These are phyloP conservation scores for Corythaeola cristata DNA, from an alignment of 2,113 vertebrate species.

Conservation along the genomic window DNA sequence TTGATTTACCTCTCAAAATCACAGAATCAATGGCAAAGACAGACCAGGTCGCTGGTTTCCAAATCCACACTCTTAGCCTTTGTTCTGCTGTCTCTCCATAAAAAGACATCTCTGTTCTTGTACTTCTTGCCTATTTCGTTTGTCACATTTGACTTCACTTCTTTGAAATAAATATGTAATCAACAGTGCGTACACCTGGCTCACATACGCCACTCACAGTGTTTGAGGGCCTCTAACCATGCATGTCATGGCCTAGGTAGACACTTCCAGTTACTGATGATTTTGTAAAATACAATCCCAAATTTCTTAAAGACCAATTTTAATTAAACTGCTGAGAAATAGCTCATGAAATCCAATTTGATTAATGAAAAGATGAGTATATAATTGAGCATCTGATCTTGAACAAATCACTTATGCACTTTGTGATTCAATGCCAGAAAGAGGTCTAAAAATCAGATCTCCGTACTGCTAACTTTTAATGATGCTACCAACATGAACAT, in stretches of 20 bases:
- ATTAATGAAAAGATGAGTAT: neutral
- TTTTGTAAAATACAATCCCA: neutral
- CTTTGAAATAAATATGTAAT: neutral
- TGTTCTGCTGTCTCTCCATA: neutral
- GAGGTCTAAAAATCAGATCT: neutral
- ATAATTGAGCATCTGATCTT: neutral
- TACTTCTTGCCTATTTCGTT: neutral
- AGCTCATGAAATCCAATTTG: neutral
- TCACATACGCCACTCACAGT: neutral
- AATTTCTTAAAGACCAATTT: neutral
- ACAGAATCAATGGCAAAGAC: neutral
- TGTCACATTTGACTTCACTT: neutral
- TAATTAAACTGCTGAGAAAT: constrained; percentile 1
- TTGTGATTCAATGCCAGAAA: neutral
- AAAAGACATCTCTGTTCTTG: neutral
- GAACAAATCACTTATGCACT: neutral
- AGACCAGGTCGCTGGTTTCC: neutral
- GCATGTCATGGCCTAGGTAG: neutral
- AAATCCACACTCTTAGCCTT: neutral
- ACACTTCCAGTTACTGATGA: neutral
- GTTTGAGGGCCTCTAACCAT: neutral
- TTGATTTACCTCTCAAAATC: neutral
- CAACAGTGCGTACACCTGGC: neutral
- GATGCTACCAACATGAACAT: neutral
- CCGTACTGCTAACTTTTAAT: neutral